These are phyloP conservation scores for Gulo gulo DNA, from an alignment of 2,113 vertebrate species.

Conservation along the genomic window DNA sequence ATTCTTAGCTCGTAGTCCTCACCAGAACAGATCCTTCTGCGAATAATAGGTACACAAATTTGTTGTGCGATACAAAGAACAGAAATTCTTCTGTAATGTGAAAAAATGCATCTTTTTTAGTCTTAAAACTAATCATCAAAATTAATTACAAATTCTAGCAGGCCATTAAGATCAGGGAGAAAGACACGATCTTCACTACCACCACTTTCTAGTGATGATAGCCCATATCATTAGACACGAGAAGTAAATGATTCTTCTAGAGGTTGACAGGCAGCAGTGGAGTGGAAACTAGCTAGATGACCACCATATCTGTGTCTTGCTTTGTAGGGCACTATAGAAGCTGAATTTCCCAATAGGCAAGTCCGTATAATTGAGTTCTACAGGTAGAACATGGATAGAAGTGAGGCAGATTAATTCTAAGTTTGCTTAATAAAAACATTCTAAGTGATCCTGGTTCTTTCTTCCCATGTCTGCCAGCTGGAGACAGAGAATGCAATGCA, in stretches of 20 bases:
- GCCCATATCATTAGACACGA: neutral
- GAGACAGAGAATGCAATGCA: neutral
- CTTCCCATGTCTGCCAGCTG: neutral
- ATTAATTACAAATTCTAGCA: slow-evolving; percentile 13
- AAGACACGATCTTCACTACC: neutral
- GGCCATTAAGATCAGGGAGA: neutral
- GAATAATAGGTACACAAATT: neutral
- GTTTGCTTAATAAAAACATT: neutral
- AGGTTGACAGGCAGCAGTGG: neutral
- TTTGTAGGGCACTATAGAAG: neutral
- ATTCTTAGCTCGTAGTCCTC: neutral
- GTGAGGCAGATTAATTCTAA: neutral
- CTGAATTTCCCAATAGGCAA: neutral
- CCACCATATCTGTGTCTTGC: neutral
- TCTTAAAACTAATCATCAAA: neutral
- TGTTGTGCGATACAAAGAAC: neutral
- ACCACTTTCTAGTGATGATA: neutral
- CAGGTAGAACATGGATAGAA: neutral
- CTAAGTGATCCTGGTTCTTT: neutral
- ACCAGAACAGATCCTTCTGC: neutral
- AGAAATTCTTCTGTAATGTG: neutral
- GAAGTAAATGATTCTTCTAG: neutral
- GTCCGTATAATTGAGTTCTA: neutral
- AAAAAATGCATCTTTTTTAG: neutral
- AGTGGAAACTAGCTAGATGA: neutral